Evolutionary conservation across 2,888 invertebrate species (phyloP).

Genomic region (Chydorus sphaericus): DNA sequence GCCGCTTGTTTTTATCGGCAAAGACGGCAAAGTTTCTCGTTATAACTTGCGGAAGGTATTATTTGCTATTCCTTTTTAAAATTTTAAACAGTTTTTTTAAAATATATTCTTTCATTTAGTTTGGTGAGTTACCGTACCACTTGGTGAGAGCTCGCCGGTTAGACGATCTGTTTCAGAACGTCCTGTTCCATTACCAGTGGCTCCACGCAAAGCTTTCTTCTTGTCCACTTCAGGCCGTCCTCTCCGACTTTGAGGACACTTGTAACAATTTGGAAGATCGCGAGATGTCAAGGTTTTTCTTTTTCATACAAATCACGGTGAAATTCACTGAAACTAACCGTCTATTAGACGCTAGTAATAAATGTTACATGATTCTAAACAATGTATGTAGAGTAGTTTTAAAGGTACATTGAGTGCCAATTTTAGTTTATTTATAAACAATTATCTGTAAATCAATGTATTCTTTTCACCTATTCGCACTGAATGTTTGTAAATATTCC

Average conservation of each 20-base stretch:
- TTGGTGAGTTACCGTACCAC: conserved; percentile 90
- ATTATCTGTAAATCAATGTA: too few species aligned
- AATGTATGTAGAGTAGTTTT: too few species aligned
- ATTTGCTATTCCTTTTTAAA: neutral
- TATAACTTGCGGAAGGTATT: conserved; percentile 83
- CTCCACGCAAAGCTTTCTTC: conserved; percentile 87
- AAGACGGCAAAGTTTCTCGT: conserved; percentile 73
- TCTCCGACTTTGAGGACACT: conserved; percentile 92
- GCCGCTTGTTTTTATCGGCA: conserved; percentile 76
- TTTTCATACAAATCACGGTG: too few species aligned
- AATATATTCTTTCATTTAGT: conserved; percentile 37
- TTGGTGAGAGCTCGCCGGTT: conserved; percentile 78
- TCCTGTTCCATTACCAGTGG: conserved; percentile 95
- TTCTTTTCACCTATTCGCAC: too few species aligned
- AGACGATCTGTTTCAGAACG: conserved; percentile 76
- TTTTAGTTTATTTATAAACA: too few species aligned
- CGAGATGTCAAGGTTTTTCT: conserved; percentile 61
- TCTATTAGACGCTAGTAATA: too few species aligned
- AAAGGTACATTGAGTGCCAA: too few species aligned
- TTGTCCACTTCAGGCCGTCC: conserved; percentile 84
- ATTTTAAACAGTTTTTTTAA: conserved; percentile 39
- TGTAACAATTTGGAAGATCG: conserved; percentile 63
- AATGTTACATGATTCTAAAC: too few species aligned
- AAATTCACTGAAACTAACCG: too few species aligned
- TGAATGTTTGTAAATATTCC: too few species aligned